A percentile compares a stretch with the other conserved stretches of the same genome.
These are phyloP conservation scores for Rallus limicola DNA, from an alignment of 2,113 vertebrate genomes.

Conservation along the genomic window DNA sequence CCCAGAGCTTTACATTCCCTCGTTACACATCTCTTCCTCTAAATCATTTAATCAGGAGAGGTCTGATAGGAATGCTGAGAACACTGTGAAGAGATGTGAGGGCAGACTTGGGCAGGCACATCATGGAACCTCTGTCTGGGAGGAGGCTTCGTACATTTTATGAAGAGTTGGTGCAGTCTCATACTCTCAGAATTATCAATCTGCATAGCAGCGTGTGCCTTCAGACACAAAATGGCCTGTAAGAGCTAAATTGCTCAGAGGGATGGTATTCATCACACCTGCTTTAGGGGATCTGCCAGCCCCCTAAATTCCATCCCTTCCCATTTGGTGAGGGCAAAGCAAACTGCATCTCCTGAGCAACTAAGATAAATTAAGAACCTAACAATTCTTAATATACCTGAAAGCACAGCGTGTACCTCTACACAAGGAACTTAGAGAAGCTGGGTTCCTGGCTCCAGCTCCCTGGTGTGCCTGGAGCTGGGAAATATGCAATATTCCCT, in stretches of 20 bases:
- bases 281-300: neutral
- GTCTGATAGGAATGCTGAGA: neutral
- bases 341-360: neutral
- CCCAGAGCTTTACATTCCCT: neutral
- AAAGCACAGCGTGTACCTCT: neutral
- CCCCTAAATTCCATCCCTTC: neutral
- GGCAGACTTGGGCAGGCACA: neutral
- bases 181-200: neutral
- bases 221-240: neutral
- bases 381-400: neutral
- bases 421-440: neutral
- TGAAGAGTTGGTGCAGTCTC: neutral
- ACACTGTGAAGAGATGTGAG: neutral
- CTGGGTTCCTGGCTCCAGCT: neutral
- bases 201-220: neutral
- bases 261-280: neutral
- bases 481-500: neutral
- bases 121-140: neutral
- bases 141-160: neutral
- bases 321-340: neutral
- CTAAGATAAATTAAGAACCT: neutral
- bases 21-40: neutral
- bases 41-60: neutral
- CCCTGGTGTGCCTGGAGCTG: neutral
- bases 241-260: neutral